Base-by-base conservation (phyloP, 2,113 vertebrate genomes). In the Chaetura pelagica region DNA sequence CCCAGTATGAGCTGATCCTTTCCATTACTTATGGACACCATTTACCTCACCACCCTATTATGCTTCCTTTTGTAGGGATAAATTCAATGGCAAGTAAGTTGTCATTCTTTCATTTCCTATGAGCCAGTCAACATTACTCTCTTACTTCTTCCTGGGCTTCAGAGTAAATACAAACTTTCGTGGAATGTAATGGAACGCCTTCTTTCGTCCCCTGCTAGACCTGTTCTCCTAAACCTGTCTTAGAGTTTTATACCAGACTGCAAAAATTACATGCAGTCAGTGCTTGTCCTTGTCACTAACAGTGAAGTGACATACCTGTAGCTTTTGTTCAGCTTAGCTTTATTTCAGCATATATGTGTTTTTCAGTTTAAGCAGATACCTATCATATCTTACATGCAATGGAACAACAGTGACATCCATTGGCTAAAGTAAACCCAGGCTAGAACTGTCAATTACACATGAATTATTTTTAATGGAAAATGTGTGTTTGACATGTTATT, bases 391-490 rank as follows among this genome's bases (percentile, higher is more conserved):
- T 30, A 44, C 42, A 63, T 63, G 62, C 29, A 79, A 4, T 95
- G 91, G 95, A 97, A 86, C 97, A 97, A 97, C 93, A 97, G 93
- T 96, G 96, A 97, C 97, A 97, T 95, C 97, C 95, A 83, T 91
- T 94, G 97, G 95, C 55, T 95, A 72, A 82, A 95, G 19, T 63
- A 68, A 87, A 82, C 40, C 22, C 24, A 27, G 38, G 15, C 38
- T 49, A 44, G 17, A 84, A 67, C 6, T 68, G 16, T n/a, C 88
- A 13, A 19, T 68, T 75, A 42, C 3, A 30, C 10, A 34, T 21
- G 29, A 58, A 29, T 38, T 58, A 9, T 49, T 84, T 77, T 58
- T 34, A 51, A 52, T 30, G 8, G 11, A 42, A 77, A 66, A 69
- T 42, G 3, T 16, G 8, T 21, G 7, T 35, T 66, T 54, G 14